Evolutionary conservation across 1,140 invertebrate species (phyloP).

Genomic region (Agrypnia vestita): DNA sequence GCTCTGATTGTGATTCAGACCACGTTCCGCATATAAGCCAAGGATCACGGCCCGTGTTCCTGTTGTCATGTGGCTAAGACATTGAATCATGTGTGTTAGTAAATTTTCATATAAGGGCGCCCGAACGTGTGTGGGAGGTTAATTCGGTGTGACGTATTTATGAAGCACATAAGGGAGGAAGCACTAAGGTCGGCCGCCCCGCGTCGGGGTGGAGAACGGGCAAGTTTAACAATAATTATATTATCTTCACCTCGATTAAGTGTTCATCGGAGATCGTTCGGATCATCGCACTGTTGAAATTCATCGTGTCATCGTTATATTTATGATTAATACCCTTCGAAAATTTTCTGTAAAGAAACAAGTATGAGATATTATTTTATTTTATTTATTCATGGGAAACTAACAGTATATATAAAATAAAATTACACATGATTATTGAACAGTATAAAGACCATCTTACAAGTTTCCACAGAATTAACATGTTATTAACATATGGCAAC

Average conservation of each 20-base stretch:
- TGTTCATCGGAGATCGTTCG: slow-evolving; percentile 28
- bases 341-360: too few relatives aligned
- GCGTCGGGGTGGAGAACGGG: background rate
- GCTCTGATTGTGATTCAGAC: slow-evolving; percentile 58
- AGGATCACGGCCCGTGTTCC: slow-evolving; percentile 50
- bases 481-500: too few relatives aligned
- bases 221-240: slow-evolving; percentile 28
- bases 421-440: too few relatives aligned
- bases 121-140: slow-evolving; percentile 34
- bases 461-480: too few relatives aligned
- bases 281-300: background rate
- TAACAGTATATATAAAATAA: too few relatives aligned
- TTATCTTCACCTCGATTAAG: slow-evolving; percentile 21
- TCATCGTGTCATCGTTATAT: too few relatives aligned
- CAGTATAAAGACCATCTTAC: too few relatives aligned
- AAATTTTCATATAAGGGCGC: slow-evolving; percentile 40
- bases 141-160: slow-evolving; percentile 38
- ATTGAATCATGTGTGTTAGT: slow-evolving; percentile 46
- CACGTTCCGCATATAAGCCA: slow-evolving; percentile 52
- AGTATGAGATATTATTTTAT: too few relatives aligned
- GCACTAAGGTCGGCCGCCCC: background rate
- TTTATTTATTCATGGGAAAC: too few relatives aligned
- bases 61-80: slow-evolving; percentile 45
- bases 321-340: too few relatives aligned
- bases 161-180: slow-evolving; percentile 11